Evolutionary conservation across 1,140 invertebrate species (phyloP).

Genomic region (Diorhabda carinulata): DNA sequence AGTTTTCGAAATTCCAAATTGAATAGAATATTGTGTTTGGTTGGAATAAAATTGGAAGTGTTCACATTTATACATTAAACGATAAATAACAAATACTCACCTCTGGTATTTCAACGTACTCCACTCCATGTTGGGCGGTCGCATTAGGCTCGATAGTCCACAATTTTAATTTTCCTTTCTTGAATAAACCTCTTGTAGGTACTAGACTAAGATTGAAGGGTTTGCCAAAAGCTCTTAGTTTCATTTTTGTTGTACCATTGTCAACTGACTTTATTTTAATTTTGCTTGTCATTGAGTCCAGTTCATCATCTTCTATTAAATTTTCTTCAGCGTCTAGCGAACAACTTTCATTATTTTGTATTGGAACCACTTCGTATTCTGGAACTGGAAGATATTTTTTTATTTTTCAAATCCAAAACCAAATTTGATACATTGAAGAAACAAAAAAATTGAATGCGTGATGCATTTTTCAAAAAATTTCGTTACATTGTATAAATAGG

Average conservation of each 20-base stretch:
- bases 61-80: not conserved
- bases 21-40: not conserved
- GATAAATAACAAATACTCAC: constrained; percentile 49
- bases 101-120: constrained; percentile 67
- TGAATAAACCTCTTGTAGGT: constrained; percentile 66
- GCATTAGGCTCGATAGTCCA: constrained; percentile 68
- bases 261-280: not conserved
- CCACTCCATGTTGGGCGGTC: constrained; percentile 67
- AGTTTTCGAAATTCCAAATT: not conserved
- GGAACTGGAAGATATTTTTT: constrained; percentile 55
- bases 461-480: no score
- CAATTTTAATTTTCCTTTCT: constrained; percentile 69
- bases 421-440: no score
- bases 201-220: constrained; percentile 67
- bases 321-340: constrained; percentile 23
- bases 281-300: constrained; percentile 10
- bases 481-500: no score
- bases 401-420: not conserved
- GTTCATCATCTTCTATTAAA: constrained; percentile 24
- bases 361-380: constrained; percentile 61
- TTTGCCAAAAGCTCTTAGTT: constrained; percentile 72
- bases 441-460: no score
- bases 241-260: constrained; percentile 53
- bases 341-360: constrained; percentile 44
- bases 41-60: not conserved